A percentile compares a stretch with the other conserved stretches of the same genome.
phyloP scores from a whole-genome alignment of 53 echinoderm and acorn worm species.

The Luidia sarsii region DNA sequence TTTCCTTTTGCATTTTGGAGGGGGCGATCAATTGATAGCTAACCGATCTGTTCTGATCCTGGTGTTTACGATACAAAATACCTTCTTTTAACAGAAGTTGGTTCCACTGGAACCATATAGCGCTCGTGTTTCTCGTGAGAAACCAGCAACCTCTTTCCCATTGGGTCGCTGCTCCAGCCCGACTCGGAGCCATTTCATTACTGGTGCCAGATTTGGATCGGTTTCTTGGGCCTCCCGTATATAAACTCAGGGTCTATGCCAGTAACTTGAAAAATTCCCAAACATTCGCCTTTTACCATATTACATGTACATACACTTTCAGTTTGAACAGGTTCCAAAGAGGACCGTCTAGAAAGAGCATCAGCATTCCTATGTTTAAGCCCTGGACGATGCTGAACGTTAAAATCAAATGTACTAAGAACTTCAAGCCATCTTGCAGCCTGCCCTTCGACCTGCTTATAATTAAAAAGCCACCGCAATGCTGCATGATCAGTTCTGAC shows the following conservation, averaged over 20 bases:
- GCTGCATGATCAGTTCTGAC: conserved; percentile 44
- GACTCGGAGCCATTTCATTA: conserved; percentile 3
- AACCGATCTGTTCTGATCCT: neutral
- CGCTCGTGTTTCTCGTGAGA: neutral
- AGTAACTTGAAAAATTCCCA: too few relatives aligned
- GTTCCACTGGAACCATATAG: conserved; percentile 38
- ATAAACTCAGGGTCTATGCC: neutral
- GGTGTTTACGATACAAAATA: neutral
- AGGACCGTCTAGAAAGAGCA: conserved; percentile 12
- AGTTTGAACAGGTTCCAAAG: too few relatives aligned
- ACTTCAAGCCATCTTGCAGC: conserved; percentile 40
- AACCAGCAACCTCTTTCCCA: neutral
- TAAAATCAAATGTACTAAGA: conserved; percentile 7
- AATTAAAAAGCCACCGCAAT: conserved; percentile 34
- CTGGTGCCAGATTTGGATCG: conserved; percentile 25
- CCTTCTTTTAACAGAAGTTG: neutral
- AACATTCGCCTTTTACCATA: too few relatives aligned
- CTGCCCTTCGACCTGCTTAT: conserved; percentile 39
- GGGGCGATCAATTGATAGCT: conserved; percentile 9
- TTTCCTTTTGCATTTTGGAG: neutral
- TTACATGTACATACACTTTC: too few relatives aligned
- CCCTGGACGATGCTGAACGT: conserved; percentile 20
- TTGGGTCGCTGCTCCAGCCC: neutral
- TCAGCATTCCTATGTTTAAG: conserved; percentile 29
- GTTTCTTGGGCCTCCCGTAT: conserved; percentile 18